Base-by-base conservation (phyloP, 2,797 vertebrate genomes). In the Malacoctenus gilli region DNA sequence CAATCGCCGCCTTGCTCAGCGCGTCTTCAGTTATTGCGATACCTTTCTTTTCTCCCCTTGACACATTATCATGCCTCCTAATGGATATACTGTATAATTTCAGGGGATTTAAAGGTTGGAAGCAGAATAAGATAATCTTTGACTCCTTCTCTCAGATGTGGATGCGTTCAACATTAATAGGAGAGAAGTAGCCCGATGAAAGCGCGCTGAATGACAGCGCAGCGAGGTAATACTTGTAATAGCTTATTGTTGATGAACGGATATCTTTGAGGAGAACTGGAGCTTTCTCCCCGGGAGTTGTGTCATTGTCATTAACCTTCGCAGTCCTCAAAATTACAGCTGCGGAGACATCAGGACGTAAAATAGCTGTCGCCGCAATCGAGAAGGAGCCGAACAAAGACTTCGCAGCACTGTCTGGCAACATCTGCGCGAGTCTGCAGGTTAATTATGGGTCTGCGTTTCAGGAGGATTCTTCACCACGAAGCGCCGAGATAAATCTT, bases 241-340 rank as follows among this genome's bases (percentile, higher is more conserved):
- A 55, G 34, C 70, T 50, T 60, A 84, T 68, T 74, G 79, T 85
- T 84, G 78, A 77, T 77, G 73, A 85, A 83, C 84, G 72, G 69
- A 74, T 84, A 79, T 71, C 58, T 77, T 59, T 48, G 38, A 71
- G 62, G 51, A 54, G 72, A 48, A 71, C 46, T 14, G 55, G 64
- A 73, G 66, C 68, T 72, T 70, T 77, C 63, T 68, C 59, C 37
- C 28, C 3, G n/a, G 4, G 62, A 68, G 68, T 69, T 68, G 54
- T 71, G 73, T 79, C 68, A 32, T 61, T 53, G 55, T 76, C 79
- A 84, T 87, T 87, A 87, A 84, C 83, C 83, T 83, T 83, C 71
- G 48, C 49, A 30, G 32, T 75, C 36, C 54, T 71, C 48, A 48
- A 65, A 83, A 74, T 81, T 61, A 73, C 72, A 63, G 53, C 72